A percentile compares a stretch with the other conserved stretches of the same genome.
Evolutionary conservation across 2,888 invertebrate species (phyloP).

Genomic region (Thymelicus sylvestris): DNA sequence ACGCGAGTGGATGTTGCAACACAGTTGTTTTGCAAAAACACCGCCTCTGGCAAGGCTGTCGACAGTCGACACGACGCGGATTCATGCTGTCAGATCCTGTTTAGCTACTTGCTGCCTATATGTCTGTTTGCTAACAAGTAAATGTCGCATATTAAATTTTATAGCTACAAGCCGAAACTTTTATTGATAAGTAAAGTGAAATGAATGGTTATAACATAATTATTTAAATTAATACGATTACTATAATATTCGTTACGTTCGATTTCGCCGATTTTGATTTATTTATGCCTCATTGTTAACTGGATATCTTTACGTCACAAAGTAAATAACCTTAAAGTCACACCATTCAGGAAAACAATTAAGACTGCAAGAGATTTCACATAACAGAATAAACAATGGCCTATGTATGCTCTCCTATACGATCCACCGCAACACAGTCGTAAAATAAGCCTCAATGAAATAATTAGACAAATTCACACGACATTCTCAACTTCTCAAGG

Average conservation of each 20-base stretch:
- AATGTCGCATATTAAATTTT: background rate
- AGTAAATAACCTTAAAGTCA: background rate
- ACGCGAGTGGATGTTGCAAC: conserved; percentile 60
- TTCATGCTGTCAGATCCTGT: conserved; percentile 56
- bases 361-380: background rate
- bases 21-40: conserved; percentile 74
- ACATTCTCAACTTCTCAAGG: conserved; percentile 5
- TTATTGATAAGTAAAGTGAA: background rate
- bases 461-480: conserved; percentile 18
- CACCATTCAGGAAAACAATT: background rate
- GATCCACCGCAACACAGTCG: background rate
- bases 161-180: background rate
- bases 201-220: no score
- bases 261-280: background rate
- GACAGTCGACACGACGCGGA: conserved; percentile 51
- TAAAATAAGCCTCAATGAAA: background rate
- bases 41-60: conserved; percentile 74
- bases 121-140: background rate
- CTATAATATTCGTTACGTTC: no score
- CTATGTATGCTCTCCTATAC: background rate
- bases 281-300: background rate
- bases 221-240: no score
- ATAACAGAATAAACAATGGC: background rate
- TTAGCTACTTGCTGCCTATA: conserved; percentile 8
- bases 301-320: background rate